phyloP scores from a whole-genome alignment of 2,113 vertebrate genomes.

The Opisthocomus hoazin region DNA sequence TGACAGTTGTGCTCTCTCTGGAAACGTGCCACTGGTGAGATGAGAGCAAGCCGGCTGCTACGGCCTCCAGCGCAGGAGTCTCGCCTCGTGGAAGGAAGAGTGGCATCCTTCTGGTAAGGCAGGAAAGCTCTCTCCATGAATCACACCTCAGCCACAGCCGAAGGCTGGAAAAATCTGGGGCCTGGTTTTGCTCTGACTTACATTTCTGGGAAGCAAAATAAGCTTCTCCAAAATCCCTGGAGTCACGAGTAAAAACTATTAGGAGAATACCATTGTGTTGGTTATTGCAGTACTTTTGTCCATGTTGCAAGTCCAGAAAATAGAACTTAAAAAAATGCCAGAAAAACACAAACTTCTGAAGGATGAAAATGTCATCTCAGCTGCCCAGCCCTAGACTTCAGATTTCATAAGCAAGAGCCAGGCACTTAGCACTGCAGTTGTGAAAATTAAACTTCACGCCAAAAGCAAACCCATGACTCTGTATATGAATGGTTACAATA shows the following conservation, averaged over 20 bases:
- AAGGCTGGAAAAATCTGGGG: background rate
- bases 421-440: background rate
- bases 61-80: background rate
- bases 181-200: background rate
- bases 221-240: background rate
- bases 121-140: slow-evolving; percentile 1
- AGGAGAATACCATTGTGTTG: background rate
- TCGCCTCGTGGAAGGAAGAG: background rate
- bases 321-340: background rate
- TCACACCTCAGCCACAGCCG: background rate
- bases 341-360: background rate
- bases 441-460: background rate
- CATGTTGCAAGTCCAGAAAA: background rate
- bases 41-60: background rate
- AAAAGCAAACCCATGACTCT: background rate
- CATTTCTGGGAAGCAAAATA: background rate
- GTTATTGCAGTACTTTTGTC: background rate
- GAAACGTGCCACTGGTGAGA: background rate
- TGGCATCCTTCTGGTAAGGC: background rate
- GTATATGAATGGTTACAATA: background rate
- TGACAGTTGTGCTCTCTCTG: background rate
- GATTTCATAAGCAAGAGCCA: background rate
- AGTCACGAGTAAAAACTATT: background rate
- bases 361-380: background rate
- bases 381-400: background rate